Evolutionary conservation across 2,113 vertebrate genomes (phyloP).

Genomic region (Phyllostomus discolor): DNA sequence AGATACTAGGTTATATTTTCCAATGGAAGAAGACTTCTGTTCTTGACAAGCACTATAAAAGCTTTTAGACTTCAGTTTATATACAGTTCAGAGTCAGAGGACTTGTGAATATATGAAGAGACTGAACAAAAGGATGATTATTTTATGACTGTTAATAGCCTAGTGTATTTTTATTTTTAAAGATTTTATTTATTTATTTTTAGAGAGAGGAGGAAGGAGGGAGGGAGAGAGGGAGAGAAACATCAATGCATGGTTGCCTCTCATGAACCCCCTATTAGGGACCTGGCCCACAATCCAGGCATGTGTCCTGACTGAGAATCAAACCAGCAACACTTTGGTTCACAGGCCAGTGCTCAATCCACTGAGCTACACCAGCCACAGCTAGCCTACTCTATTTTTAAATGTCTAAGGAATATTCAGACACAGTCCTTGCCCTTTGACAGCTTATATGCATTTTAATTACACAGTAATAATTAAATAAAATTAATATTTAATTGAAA

Average conservation of each 20-base stretch:
- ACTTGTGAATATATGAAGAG: not conserved
- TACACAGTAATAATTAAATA: constrained; percentile 53
- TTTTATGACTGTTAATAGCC: not conserved
- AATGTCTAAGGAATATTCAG: constrained; percentile 33
- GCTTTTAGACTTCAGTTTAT: constrained; percentile 28
- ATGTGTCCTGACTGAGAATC: too few species aligned
- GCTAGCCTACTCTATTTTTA: not conserved
- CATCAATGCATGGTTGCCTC: too few species aligned
- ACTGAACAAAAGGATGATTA: not conserved
- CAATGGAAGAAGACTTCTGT: not conserved
- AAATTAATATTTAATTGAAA: constrained; percentile 60
- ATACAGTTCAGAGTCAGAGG: not conserved
- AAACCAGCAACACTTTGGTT: too few species aligned
- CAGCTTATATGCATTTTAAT: constrained; percentile 51
- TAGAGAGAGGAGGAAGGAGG: too few species aligned
- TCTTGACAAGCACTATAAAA: constrained; percentile 26
- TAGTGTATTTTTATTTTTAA: not conserved
- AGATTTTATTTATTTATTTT: too few species aligned
- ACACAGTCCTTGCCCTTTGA: constrained; percentile 42
- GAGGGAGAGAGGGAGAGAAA: too few species aligned
- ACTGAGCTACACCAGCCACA: too few species aligned
- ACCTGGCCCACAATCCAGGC: too few species aligned
- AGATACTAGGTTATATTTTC: not conserved
- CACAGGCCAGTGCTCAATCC: too few species aligned
- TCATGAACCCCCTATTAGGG: too few species aligned